Evolutionary conservation across 2,888 invertebrate species (phyloP), one percentile per base, ranked within the genome.

Genomic region (Acleris emargana): DNA sequence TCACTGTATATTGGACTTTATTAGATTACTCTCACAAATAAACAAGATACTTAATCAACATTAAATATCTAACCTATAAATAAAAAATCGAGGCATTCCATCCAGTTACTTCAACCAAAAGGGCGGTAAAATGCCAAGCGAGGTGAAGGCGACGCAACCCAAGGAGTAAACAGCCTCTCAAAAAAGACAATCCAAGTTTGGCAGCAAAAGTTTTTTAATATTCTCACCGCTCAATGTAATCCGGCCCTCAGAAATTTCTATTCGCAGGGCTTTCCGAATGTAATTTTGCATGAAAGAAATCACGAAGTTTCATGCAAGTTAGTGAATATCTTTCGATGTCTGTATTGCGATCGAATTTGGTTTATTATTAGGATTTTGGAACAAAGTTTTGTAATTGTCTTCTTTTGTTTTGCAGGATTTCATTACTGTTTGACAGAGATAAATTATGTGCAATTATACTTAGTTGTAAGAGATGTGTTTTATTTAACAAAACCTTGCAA

Each of bases 131-230:
- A 69, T 32, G 62, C 63, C 61, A 61, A 51, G 54, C 54, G 49
- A 72, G 71, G 72, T 70, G 73, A 74, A 74, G 74, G 77, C 72
- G 72, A 70, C 54, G 62, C 70, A 67, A 67, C 68, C 69, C 68
- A 57, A 55, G 68, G 72, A 81, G 81, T 85, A 87, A 89, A 87
- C 86, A 87, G 80, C 76, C 83, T 82, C 77, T 83, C 84, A 85
- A 89, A 89, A 88, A 90, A 89, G 89, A 89, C 89, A 90, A 90
- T 88, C 84, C 88, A 89, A 90, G 84, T 90, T 89, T 83, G 79
- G 77, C 76, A 67, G 69, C 77, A 73, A 86, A 91, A 91, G 86
- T 91, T 91, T 91, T 91, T 91, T 91, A 91, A 91, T 91, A 91
- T 90, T 90, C 89, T 84, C 82, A 82, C 84, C 88, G 86, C 87